Base-by-base conservation (phyloP, 2,113 vertebrate genomes). In the Alethe diademata region DNA sequence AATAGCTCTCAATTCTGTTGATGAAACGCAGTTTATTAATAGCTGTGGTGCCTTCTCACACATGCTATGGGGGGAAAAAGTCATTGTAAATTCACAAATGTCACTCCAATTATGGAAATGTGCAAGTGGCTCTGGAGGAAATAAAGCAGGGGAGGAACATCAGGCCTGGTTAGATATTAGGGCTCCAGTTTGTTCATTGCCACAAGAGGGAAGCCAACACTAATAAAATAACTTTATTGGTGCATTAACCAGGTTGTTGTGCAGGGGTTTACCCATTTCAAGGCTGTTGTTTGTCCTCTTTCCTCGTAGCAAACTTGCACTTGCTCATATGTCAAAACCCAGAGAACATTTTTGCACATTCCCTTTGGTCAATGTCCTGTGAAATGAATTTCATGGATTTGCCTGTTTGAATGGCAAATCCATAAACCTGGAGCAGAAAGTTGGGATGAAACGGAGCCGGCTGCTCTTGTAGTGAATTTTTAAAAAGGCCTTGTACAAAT, bases 131-230 rank as follows among this genome's bases (percentile, higher is more conserved):
- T 88, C 9, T n/a, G 60, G 51, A 83, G 54, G 84, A 88, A 89
- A 80, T 24, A 43, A 83, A 60, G n/a, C 58, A 75, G 45, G 70
- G 62, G 71, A 86, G 51, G 25, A 87, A 36, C 36, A 31, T 8
- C 51, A 43, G 22, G 78, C 85, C 57, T 76, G 42, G 67, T 47
- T 88, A 35, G 12, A 2, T 33, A 45, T 62, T 51, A 60, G 42
- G 76, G 61, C 51, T 71, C 62, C 56, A 53, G 45, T 64, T 92
- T 88, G 25, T 43, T 88, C 47, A 9, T 73, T 91, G 84, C 91
- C 93, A 95, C 92, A 92, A 95, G 94, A 94, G 94, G 95, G 93
- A 96, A 96, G 76, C 86, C 92, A 86, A 94, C 82, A 42, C 93
- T 73, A 95, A 82, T 80, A 88, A 78, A 92, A 88, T 35, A 29